phyloP scores from a whole-genome alignment of 37 sponge, comb jelly and placozoan genomes.

The Chondrilla cf. caribensis region DNA sequence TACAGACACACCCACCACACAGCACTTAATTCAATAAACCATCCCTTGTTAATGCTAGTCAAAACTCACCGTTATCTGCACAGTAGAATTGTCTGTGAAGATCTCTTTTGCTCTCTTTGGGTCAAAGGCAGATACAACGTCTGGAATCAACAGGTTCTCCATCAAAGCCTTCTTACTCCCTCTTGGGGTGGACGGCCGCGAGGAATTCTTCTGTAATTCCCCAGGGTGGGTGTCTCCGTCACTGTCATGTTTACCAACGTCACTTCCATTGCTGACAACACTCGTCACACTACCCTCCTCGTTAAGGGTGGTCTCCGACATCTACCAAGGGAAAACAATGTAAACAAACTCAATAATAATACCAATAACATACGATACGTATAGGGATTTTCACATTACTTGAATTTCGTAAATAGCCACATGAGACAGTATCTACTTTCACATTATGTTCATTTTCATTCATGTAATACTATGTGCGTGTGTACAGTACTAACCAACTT shows the following conservation, averaged over 20 bases:
- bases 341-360: too few relatives aligned
- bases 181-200: constrained; percentile 26
- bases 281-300: background rate
- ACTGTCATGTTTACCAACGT: background rate
- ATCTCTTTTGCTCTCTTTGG: constrained; percentile 54
- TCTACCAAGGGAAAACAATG: background rate
- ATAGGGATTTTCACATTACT: too few relatives aligned
- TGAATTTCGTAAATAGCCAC: too few relatives aligned
- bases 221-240: too few relatives aligned
- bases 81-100: constrained; percentile 38
- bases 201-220: background rate
- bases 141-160: constrained; percentile 55
- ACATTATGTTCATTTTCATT: too few relatives aligned
- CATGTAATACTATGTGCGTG: too few relatives aligned
- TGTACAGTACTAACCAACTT: too few relatives aligned
- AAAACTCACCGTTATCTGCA: constrained; percentile 52
- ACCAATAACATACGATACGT: too few relatives aligned
- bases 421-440: too few relatives aligned
- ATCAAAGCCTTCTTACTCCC: constrained; percentile 58
- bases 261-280: background rate
- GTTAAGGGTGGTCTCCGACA: background rate
- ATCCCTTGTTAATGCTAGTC: background rate
- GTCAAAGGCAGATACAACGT: constrained; percentile 27
- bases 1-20: constrained; percentile 3
- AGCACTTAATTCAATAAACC: too few relatives aligned